Conservation (phyloP, 2,113 vertebrate species). For the Crotalus horridus region DNA sequence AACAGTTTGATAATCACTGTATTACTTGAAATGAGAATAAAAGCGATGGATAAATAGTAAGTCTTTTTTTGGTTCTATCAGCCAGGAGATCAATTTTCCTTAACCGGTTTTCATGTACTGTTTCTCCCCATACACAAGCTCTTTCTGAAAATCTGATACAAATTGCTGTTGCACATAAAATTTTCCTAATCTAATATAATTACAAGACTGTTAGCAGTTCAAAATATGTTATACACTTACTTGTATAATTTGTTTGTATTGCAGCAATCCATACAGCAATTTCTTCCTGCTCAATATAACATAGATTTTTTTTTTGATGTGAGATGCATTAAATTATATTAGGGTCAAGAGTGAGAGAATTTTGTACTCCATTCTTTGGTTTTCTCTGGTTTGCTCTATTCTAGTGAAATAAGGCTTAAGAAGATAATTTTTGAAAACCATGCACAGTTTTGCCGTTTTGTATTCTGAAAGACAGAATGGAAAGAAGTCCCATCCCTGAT, state of each 20-base stretch:
- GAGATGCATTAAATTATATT: neutral
- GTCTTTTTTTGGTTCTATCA: neutral
- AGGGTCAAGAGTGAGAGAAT: neutral
- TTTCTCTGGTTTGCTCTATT: neutral
- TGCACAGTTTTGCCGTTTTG: neutral
- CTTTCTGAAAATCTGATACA: neutral
- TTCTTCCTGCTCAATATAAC: neutral
- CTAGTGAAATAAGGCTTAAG: neutral
- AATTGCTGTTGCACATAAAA: neutral
- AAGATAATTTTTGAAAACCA: neutral
- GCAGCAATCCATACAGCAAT: neutral
- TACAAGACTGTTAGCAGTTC: neutral
- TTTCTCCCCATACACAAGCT: neutral
- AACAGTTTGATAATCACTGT: neutral
- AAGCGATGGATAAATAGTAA: neutral
- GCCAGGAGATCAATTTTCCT: neutral
- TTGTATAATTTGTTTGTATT: neutral
- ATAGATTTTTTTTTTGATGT: neutral
- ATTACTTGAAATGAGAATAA: neutral
- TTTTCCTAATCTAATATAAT: neutral
- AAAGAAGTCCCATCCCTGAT: neutral
- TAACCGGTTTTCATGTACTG: neutral
- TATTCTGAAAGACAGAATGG: neutral
- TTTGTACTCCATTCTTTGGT: neutral
- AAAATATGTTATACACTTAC: neutral